These are phyloP conservation scores for Diuraphis noxia DNA, from an alignment of 1,140 invertebrate genomes.

Conservation along the genomic window DNA sequence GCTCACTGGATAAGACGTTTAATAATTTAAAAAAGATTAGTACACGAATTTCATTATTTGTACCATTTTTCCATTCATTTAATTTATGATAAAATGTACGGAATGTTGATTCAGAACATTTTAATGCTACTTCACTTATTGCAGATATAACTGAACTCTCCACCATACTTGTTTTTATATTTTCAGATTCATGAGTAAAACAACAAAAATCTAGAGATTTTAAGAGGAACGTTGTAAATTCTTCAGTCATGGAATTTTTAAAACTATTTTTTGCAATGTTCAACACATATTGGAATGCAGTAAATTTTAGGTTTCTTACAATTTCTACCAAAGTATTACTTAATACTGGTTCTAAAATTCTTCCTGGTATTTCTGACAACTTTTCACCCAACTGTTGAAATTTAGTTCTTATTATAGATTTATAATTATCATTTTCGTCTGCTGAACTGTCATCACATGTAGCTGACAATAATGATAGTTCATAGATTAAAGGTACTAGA, in stretches of 20 bases:
- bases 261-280: constrained; percentile 74
- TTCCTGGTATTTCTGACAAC: constrained; percentile 66
- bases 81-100: constrained; percentile 84
- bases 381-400: constrained; percentile 45
- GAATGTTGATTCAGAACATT: constrained; percentile 85
- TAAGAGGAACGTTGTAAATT: constrained; percentile 76
- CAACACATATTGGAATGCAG: constrained; percentile 73
- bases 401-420: constrained; percentile 49
- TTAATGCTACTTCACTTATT: constrained; percentile 67
- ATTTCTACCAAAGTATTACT: constrained; percentile 70
- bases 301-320: constrained; percentile 65
- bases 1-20: constrained; percentile 73
- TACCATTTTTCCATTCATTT: constrained; percentile 79
- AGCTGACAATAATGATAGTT: constrained; percentile 43
- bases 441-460: constrained; percentile 16
- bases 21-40: constrained; percentile 68
- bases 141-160: constrained; percentile 48
- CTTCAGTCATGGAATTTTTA: constrained; percentile 67
- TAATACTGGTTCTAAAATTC: constrained; percentile 77
- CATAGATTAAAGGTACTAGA: constrained; percentile 39
- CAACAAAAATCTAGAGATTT: constrained; percentile 73
- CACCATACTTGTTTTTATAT: constrained; percentile 56
- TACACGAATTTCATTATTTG: constrained; percentile 60
- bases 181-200: constrained; percentile 58
- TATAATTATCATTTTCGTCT: constrained; percentile 41